Percentiles rank a stretch among this genome's conserved stretches.
These are phyloP conservation scores for Onthophagus taurus DNA, from an alignment of 1,140 invertebrate genomes.

Conservation along the genomic window DNA sequence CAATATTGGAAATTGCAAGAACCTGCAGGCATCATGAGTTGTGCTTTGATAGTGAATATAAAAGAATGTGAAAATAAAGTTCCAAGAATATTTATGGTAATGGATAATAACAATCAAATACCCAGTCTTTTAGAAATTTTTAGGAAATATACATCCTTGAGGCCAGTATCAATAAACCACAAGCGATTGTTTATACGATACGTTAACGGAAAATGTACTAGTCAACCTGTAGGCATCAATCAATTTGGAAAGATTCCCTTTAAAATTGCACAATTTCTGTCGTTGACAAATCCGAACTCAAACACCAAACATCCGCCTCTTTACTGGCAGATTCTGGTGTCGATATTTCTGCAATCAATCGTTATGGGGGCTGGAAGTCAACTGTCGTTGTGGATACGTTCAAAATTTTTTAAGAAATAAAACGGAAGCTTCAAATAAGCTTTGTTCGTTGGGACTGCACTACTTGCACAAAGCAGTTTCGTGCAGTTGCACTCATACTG, in stretches of 20 bases:
- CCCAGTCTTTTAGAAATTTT: not conserved
- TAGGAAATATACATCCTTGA: not conserved
- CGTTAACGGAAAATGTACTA: not conserved
- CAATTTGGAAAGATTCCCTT: not conserved
- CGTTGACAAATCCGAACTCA: not conserved
- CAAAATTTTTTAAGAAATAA: no score
- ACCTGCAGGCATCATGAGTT: not conserved
- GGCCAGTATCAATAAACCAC: not conserved
- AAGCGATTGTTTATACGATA: not conserved
- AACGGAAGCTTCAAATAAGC: not conserved
- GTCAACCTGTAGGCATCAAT: not conserved
- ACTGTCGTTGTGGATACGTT: not conserved
- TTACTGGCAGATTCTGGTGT: slow-evolving; percentile 1
- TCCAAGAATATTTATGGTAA: slow-evolving; percentile 1
- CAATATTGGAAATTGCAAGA: slow-evolving; percentile 1
- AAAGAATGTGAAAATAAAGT: not conserved
- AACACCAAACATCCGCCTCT: not conserved
- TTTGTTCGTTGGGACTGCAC: no score
- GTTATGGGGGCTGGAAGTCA: not conserved
- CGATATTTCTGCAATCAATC: not conserved
- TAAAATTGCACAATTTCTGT: not conserved
- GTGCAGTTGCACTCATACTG: no score
- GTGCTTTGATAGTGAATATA: not conserved
- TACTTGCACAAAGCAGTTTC: no score
- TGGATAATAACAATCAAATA: not conserved